These are phyloP conservation scores for Standfussiana lucernea DNA, from an alignment of 2,888 invertebrate genomes.

Conservation along the genomic window DNA sequence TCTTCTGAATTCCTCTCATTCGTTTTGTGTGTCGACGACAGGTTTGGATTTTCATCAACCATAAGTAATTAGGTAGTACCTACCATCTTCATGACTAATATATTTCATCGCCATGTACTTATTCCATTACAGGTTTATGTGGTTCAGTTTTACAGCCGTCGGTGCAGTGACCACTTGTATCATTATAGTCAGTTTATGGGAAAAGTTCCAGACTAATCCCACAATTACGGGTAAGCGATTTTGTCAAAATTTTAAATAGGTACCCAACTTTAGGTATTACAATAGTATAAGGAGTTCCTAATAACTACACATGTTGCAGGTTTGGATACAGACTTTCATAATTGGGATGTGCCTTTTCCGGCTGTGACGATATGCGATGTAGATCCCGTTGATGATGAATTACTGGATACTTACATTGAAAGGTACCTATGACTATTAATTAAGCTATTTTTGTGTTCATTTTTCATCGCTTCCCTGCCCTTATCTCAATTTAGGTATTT, in stretches of 20 bases:
- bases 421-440: constrained; percentile 75
- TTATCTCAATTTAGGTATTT: not conserved
- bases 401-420: constrained; percentile 84
- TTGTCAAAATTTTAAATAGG: not conserved
- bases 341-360: constrained; percentile 94
- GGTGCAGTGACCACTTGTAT: constrained; percentile 93
- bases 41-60: no score
- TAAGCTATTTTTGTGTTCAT: not conserved
- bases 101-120: not conserved
- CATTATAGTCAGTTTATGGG: constrained; percentile 95
- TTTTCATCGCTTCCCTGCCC: not conserved
- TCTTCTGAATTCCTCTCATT: not conserved
- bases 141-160: constrained; percentile 94
- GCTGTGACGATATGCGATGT: constrained; percentile 92
- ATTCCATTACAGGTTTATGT: constrained; percentile 92
- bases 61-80: not conserved
- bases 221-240: constrained; percentile 92
- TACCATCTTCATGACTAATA: not conserved
- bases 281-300: not conserved
- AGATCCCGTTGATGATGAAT: constrained; percentile 89
- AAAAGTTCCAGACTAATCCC: constrained; percentile 96
- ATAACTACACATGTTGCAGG: constrained; percentile 77
- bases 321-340: constrained; percentile 95
- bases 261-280: not conserved
- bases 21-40: no score